These are phyloP conservation scores for Drosophila pseudoobscura DNA, from an alignment of 1,140 invertebrate species.

Conservation along the genomic window DNA sequence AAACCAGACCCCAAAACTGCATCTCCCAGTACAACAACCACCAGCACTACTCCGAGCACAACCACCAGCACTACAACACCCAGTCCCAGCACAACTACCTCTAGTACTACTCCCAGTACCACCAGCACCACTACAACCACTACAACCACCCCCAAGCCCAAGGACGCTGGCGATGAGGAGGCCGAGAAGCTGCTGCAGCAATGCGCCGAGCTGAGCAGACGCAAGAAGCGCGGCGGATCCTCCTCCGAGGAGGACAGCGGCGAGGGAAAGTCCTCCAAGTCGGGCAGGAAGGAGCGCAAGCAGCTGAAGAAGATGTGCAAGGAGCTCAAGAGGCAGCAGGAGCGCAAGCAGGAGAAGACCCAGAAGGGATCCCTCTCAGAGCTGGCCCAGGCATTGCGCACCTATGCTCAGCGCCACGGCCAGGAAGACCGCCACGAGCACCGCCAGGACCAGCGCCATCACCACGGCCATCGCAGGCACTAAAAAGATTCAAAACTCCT, in stretches of 20 bases:
- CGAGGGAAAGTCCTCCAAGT: slow-evolving; percentile 23
- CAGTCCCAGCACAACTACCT: neutral
- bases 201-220: slow-evolving; percentile 50
- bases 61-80: slow-evolving; percentile 2
- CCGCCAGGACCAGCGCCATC: too few species aligned
- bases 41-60: slow-evolving; percentile 5
- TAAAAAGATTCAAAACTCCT: neutral
- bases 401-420: slow-evolving; percentile 34
- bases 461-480: slow-evolving; percentile 26
- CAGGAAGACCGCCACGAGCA: neutral
- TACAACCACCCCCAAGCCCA: slow-evolving; percentile 44
- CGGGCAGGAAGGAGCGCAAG: slow-evolving; percentile 66
- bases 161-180: slow-evolving; percentile 27
- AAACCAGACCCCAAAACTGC: slow-evolving; percentile 24
- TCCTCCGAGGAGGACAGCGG: slow-evolving; percentile 64
- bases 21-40: slow-evolving; percentile 1
- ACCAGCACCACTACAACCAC: slow-evolving; percentile 15
- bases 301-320: slow-evolving; percentile 76
- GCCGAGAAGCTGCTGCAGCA: slow-evolving; percentile 42
- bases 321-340: slow-evolving; percentile 47
- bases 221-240: slow-evolving; percentile 57
- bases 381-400: slow-evolving; percentile 47
- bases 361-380: slow-evolving; percentile 29
- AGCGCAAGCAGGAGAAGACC: slow-evolving; percentile 45
- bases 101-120: slow-evolving; percentile 2